Evolutionary conservation across 2,888 invertebrate species (phyloP).

Genomic region (Cheilosia vernalis): DNA sequence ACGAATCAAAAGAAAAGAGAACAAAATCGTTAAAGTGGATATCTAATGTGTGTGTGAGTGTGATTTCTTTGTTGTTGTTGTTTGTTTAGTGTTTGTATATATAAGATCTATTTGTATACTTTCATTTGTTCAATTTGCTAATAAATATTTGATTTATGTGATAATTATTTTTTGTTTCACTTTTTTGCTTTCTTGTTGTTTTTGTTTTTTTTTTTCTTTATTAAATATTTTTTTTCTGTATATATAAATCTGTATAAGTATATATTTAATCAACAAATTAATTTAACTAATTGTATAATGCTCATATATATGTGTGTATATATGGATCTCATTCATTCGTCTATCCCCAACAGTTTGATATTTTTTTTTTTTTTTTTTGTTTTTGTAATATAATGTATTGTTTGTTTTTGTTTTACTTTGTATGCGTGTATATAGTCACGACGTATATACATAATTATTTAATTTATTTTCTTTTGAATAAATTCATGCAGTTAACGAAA

Average conservation of each 20-base stretch:
- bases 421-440: constrained; percentile 74
- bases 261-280: constrained; percentile 75
- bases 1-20: background rate
- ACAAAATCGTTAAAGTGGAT: constrained; percentile 34
- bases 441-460: constrained; percentile 63
- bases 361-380: constrained; percentile 36
- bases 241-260: constrained; percentile 76
- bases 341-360: constrained; percentile 72
- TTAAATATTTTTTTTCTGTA: constrained; percentile 71
- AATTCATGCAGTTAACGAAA: constrained; percentile 73
- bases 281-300: constrained; percentile 75
- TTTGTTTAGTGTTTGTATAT: constrained; percentile 62
- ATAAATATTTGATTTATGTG: constrained; percentile 75
- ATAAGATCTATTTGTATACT: constrained; percentile 74
- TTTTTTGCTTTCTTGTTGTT: constrained; percentile 41
- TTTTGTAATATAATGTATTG: constrained; percentile 22
- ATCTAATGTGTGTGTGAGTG: constrained; percentile 31
- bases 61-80: constrained; percentile 20
- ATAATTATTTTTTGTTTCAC: constrained; percentile 66
- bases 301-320: constrained; percentile 73
- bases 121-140: constrained; percentile 73
- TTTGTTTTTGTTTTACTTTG: constrained; percentile 36
- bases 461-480: constrained; percentile 57
- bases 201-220: constrained; percentile 41
- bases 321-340: constrained; percentile 71